Evolutionary conservation across 2,797 vertebrate genomes (phyloP).

Genomic region (Periparus ater): DNA sequence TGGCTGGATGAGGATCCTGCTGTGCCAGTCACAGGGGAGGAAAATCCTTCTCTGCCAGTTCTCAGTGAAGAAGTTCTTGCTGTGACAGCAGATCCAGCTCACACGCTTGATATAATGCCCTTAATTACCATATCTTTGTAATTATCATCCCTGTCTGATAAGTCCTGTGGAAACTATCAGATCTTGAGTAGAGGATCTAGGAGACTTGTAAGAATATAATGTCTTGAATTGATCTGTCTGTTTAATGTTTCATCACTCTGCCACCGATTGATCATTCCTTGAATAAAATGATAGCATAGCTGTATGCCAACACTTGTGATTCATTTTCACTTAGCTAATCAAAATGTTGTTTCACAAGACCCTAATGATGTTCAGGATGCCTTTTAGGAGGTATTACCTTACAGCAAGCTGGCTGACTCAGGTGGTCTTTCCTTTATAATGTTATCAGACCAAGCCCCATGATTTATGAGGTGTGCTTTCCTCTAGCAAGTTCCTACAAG

Average conservation of each 20-base stretch:
- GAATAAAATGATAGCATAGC: constrained; percentile 64
- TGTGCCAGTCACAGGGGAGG: constrained; percentile 61
- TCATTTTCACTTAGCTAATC: constrained; percentile 75
- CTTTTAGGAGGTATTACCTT: constrained; percentile 60
- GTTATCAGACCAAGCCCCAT: constrained; percentile 16
- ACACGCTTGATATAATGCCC: constrained; percentile 67
- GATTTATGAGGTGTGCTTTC: background rate
- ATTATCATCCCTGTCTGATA: constrained; percentile 66
- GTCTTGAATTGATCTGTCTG: constrained; percentile 62
- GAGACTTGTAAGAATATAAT: constrained; percentile 59
- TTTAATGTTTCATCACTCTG: constrained; percentile 66
- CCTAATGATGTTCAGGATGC: constrained; percentile 64
- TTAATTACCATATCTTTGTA: constrained; percentile 74
- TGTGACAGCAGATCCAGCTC: constrained; percentile 69
- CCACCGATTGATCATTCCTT: constrained; percentile 69
- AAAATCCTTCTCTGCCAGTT: constrained; percentile 65
- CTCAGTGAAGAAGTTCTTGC: constrained; percentile 65
- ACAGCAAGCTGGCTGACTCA: constrained; percentile 49
- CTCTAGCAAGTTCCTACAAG: background rate
- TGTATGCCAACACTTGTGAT: constrained; percentile 68
- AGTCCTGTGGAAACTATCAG: constrained; percentile 54
- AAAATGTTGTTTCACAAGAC: constrained; percentile 73
- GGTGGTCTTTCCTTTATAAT: constrained; percentile 39
- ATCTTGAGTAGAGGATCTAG: constrained; percentile 57
- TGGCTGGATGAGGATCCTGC: constrained; percentile 48